Evolutionary conservation across 2,888 invertebrate genomes (phyloP).

Genomic region (Monopis laevigella): DNA sequence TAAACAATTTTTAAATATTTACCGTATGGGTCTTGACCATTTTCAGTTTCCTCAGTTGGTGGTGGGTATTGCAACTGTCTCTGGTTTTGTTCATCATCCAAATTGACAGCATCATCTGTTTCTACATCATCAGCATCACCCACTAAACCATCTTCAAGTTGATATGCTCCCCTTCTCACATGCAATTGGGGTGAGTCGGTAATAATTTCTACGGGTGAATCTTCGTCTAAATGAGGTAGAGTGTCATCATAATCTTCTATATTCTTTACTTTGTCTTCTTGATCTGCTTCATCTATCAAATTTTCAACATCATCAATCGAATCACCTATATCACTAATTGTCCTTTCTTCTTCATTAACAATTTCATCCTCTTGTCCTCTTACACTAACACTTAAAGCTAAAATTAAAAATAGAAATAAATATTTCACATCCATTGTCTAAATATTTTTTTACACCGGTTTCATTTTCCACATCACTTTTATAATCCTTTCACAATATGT

Average conservation of each 20-base stretch:
- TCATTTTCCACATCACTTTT: constrained; percentile 5
- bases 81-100: constrained; percentile 37
- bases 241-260: constrained; percentile 24
- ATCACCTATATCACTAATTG: constrained; percentile 25
- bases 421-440: constrained; percentile 49
- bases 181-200: constrained; percentile 29
- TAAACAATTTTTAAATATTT: no score
- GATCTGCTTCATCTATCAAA: constrained; percentile 18
- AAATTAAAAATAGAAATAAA: constrained; percentile 36
- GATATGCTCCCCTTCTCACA: constrained; percentile 52
- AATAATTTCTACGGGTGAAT: constrained; percentile 33
- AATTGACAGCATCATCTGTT: constrained; percentile 26
- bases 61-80: constrained; percentile 34
- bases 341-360: constrained; percentile 33
- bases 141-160: constrained; percentile 36
- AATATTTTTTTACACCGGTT: constrained; percentile 22
- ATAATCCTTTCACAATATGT: constrained; percentile 1
- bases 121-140: constrained; percentile 36
- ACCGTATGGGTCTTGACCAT: constrained; percentile 31
- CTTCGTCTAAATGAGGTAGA: neutral
- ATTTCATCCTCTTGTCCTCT: constrained; percentile 38
- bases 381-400: constrained; percentile 47
- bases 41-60: constrained; percentile 34
- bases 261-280: constrained; percentile 17
- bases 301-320: constrained; percentile 22